Evolutionary conservation across 1,140 invertebrate species (phyloP).

Genomic region (Oppia nitens): DNA sequence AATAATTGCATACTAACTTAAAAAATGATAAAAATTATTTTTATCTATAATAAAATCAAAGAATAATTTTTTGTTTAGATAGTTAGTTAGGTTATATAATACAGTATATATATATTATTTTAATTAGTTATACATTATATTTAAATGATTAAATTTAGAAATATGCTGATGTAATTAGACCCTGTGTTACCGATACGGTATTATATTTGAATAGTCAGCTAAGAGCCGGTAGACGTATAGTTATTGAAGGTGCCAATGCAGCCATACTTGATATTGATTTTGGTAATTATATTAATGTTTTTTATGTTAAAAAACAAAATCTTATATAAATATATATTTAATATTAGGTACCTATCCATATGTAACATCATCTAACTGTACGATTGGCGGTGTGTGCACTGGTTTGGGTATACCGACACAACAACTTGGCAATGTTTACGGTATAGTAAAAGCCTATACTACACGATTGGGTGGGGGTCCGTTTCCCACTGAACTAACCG

Average conservation of each 20-base stretch:
- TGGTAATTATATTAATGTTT: slow-evolving; percentile 41
- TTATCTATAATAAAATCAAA: no score
- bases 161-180: slow-evolving; percentile 61
- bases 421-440: slow-evolving; percentile 75
- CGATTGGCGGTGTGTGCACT: slow-evolving; percentile 92
- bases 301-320: slow-evolving; percentile 1
- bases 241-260: slow-evolving; percentile 92
- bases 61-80: no score
- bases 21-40: no score
- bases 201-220: slow-evolving; percentile 63
- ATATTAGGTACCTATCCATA: slow-evolving; percentile 87
- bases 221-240: slow-evolving; percentile 43
- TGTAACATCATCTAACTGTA: slow-evolving; percentile 98
- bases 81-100: no score
- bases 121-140: no score
- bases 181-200: slow-evolving; percentile 78
- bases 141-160: slow-evolving; percentile 26
- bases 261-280: slow-evolving; percentile 96
- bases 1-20: no score
- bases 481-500: slow-evolving; percentile 83
- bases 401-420: slow-evolving; percentile 84
- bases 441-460: slow-evolving; percentile 96
- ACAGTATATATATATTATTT: no score
- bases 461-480: slow-evolving; percentile 94
- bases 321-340: slow-evolving; percentile 13